Evolutionary conservation across 2,888 invertebrate species (phyloP), one percentile per base, ranked within the genome.

Genomic region (Patella pellucida): DNA sequence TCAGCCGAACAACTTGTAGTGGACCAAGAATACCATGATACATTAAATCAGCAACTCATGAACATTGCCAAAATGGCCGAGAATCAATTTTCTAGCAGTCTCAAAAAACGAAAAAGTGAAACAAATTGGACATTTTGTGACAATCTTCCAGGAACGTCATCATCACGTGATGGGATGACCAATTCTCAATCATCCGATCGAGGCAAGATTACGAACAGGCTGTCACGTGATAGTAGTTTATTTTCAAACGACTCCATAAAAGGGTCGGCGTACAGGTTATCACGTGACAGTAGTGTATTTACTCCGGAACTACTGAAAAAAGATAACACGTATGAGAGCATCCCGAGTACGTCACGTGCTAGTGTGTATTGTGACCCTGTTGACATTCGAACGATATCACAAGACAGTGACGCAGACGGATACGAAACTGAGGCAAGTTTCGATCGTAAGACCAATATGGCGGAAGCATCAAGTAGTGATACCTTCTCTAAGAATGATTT

Each of bases 201-300:
- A 23, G 23, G 19, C 62, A 62, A 62, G 23, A 62, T 23, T 3
- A n/a, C 23, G 5, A 62, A 62, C 11, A 62, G 62, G 23, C 23
- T 62, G 23, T 62, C 62, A 62, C 62, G 62, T 62, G 62, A 62
- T 62, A 62, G 62, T 62, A 62, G 62, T 62, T 62, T 62, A 62
- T 62, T 62, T 62, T 62, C 23, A 3, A 62, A 15, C 14, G 62
- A 62, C 19, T 23, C 62, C 9, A 62, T 62, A 19, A 62, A 23
- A 62, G 62, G 23, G 19, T 62, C 62, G 19, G 62, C 41, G 7
- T 41, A 9, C 41, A 41, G 41, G 41, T 41, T 41, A 41, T 41
- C 41, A 41, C 41, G 41, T 41, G 41, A 41, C 41, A 41, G 41
- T 41, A 41, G 41, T 41, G 41, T 41, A 9, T 41, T 41, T 41